Evolutionary conservation across 2,888 invertebrate genomes (phyloP).

Genomic region (Philhelius pedissequus): DNA sequence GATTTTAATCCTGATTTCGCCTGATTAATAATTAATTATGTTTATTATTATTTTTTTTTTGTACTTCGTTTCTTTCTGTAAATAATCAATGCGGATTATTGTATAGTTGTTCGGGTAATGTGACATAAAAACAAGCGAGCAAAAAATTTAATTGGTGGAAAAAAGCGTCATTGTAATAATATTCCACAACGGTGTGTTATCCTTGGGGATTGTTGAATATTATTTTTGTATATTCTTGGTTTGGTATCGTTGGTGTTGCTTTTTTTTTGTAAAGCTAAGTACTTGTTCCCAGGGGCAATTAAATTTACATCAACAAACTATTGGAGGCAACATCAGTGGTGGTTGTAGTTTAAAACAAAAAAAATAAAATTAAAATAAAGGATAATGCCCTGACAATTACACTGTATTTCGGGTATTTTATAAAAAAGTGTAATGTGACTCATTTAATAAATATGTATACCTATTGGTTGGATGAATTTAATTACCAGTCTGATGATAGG

Average conservation of each 20-base stretch:
- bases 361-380: not conserved
- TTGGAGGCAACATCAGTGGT: not conserved
- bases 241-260: not conserved
- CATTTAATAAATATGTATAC: not conserved
- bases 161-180: conserved; percentile 30
- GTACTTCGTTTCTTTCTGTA: not conserved
- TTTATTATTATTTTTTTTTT: conserved; percentile 17
- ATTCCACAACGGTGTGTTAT: conserved; percentile 13
- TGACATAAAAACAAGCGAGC: not conserved
- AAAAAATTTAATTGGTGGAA: not conserved
- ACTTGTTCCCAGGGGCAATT: conserved; percentile 3
- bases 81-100: conserved; percentile 48
- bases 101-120: conserved; percentile 2
- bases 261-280: not conserved
- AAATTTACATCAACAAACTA: not conserved
- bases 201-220: conserved; percentile 12
- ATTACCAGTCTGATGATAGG: conserved; percentile 5
- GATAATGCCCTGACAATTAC: not conserved
- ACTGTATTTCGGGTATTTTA: not conserved
- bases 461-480: not conserved
- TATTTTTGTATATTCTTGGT: not conserved
- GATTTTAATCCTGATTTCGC: conserved; percentile 16
- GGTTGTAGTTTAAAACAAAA: too few species aligned
- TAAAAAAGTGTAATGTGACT: not conserved
- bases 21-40: conserved; percentile 32